Conservation (phyloP, 35 echinoderm and acorn worm genomes). For the Apostichopus californicus region DNA sequence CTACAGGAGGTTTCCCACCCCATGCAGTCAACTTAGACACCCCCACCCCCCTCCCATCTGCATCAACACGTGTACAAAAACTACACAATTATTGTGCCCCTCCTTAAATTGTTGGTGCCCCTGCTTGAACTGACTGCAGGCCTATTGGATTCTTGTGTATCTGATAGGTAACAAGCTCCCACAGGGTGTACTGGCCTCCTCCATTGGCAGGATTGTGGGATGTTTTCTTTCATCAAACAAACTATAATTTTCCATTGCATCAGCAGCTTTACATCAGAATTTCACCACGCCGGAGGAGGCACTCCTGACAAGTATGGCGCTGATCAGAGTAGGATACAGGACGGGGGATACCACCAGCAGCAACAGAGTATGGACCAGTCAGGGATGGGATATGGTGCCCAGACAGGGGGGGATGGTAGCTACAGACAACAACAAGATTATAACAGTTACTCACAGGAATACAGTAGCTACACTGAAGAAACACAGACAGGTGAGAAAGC, state of each 20-base stretch:
- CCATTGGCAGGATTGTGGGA: background rate
- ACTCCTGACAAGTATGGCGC: slow-evolving; percentile 78
- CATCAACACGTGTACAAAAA: too few relatives aligned
- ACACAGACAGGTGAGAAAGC: slow-evolving; percentile 21
- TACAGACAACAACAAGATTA: slow-evolving; percentile 18
- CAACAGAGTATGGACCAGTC: slow-evolving; percentile 9
- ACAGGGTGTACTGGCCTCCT: too few relatives aligned
- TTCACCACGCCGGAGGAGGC: slow-evolving; percentile 81
- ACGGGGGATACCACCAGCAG: slow-evolving; percentile 34
- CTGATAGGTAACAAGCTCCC: too few relatives aligned
- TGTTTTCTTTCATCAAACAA: background rate
- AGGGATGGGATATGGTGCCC: slow-evolving; percentile 14
- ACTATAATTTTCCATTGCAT: background rate
- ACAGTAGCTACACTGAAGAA: background rate
- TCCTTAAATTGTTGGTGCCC: too few relatives aligned
- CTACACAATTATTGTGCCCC: too few relatives aligned
- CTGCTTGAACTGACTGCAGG: too few relatives aligned
- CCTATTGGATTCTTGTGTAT: too few relatives aligned
- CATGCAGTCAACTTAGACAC: too few relatives aligned
- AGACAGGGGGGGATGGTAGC: slow-evolving; percentile 42
- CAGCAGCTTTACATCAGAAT: slow-evolving; percentile 66
- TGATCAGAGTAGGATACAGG: slow-evolving; percentile 71
- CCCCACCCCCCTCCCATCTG: too few relatives aligned
- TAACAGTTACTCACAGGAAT: slow-evolving; percentile 1
- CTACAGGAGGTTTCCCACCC: too few relatives aligned